Evolutionary conservation across 2,113 vertebrate species (phyloP).

Genomic region (Austrofundulus limnaeus): DNA sequence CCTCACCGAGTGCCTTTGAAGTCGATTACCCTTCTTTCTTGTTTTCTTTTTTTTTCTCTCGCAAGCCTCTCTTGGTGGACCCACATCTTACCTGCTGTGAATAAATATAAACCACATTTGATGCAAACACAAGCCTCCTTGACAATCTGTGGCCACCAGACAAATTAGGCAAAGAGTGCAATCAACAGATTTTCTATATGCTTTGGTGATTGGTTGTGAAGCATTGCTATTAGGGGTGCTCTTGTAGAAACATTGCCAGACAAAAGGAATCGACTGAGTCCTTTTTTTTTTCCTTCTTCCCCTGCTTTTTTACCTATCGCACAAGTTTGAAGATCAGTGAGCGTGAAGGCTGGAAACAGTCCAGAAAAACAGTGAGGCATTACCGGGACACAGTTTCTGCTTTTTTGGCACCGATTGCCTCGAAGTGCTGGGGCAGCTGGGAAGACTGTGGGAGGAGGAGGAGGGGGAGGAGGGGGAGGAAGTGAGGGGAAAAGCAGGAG

Average conservation of each 20-base stretch:
- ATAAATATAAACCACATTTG: constrained; percentile 47
- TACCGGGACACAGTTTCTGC: constrained; percentile 74
- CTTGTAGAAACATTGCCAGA: constrained; percentile 28
- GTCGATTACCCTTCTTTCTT: constrained; percentile 55
- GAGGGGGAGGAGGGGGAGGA: constrained; percentile 56
- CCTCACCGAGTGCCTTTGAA: constrained; percentile 65
- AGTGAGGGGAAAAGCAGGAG: constrained; percentile 54
- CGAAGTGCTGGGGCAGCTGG: constrained; percentile 77
- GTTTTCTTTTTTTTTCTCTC: no score
- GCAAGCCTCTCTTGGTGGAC: constrained; percentile 55
- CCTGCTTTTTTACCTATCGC: constrained; percentile 47
- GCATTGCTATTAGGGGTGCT: constrained; percentile 27
- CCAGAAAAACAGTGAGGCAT: constrained; percentile 67
- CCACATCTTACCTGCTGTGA: constrained; percentile 49
- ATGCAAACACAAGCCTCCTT: constrained; percentile 30
- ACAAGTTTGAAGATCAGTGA: constrained; percentile 63
- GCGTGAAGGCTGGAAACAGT: constrained; percentile 61
- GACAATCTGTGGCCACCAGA: constrained; percentile 18
- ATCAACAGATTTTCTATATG: constrained; percentile 40
- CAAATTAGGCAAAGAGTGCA: constrained; percentile 43
- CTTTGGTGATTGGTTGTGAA: constrained; percentile 27
- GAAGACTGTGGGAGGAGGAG: constrained; percentile 60
- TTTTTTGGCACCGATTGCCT: constrained; percentile 72
- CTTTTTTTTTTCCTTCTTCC: no score
- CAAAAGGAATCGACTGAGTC: constrained; percentile 40